Base-by-base conservation (phyloP, 2,888 invertebrate genomes). In the Noctua fimbriata region DNA sequence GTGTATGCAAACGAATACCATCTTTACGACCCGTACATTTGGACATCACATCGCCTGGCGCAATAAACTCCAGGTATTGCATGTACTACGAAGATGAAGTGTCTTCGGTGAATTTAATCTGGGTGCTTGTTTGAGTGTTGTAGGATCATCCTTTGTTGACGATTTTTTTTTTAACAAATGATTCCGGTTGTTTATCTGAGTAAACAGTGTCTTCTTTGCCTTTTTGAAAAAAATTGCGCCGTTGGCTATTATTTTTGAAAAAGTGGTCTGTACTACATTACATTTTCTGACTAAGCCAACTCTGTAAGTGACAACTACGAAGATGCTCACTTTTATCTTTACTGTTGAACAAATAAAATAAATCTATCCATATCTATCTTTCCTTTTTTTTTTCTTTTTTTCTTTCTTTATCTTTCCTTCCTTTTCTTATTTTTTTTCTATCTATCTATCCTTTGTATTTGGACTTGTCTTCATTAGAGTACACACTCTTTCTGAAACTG, bases 1-100 rank as follows among this genome's bases (percentile, higher is more conserved):
- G 73, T 80, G 70, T 78, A 69, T 75, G 60, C 66, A 69, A 88
- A 78, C 76, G 79, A 85, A 83, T 69, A 65, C 52, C 80, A 75
- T 80, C 84, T 87, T 89, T 89, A 89, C 78, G 73, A 72, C 85
- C 78, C 88, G 83, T 85, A 86, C 82, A 90, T 91, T 88, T 86
- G 78, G 76, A 82, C 83, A 83, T 86, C 84, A 82, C 73, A 73
- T 71, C 77, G 85, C 49, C 72, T 79, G 70, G 81, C 86, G 88
- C 87, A 88, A 88, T 92, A 91, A 91, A 91, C 85, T 82, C 66
- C 74, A 58, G 58, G 60, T 81, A 75, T 72, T 78, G 65, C 44
- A 70, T 88, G 87, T 85, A 88, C 86, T 83, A 73, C 65, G 73
- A 76, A 81, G 69, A 76, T 70, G 66, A 74, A 82, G 73, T 75